Base-by-base conservation (phyloP, 2,797 vertebrate genomes). In the Mormyrus hasselquistii region DNA sequence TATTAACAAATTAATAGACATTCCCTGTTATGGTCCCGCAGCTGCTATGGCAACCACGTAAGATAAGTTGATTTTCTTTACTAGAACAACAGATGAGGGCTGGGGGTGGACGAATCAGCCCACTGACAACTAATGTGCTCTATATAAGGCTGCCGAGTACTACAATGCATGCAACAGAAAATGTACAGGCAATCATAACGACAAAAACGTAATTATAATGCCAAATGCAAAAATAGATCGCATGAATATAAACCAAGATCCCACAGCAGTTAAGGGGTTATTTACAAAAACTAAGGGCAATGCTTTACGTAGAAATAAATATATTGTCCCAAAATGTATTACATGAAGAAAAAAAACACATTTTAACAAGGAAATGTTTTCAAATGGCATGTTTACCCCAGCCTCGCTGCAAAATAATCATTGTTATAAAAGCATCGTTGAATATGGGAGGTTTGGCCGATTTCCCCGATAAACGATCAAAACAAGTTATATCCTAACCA, bases 401-500 rank as follows among this genome's bases (percentile, higher is more conserved):
- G 47, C n/a, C 22, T 84, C n/a, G 22, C n/a, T 14, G 44, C 82
- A 84, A 50, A 84, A 29, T 50, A 50, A 50, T 34, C 65, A 73
- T 38, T 14, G 2, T 79, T 79, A 41, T n/a, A 79, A 79, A 44
- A 79, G 16, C 19, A 16, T 79, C 16, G 34, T 2, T n/a, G 25
- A 38, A 34, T 52, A 65, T 41, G n/a, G 5, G 7, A 14, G 44
- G 10, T 73, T 92, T 73, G 91, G 55, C 82, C 90, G 86, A 91
- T 88, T 55, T 91, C 91, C 0, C 53, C 87, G 29, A 91, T 82
- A 86, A 93, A 92, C 4, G 90, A 88, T 88, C n/a, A 50, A 50
- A 84, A 84, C 22, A 52, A 52, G 41, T 84, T 44, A 9, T 44
- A 79, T 19, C 73, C 38, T 19, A 79, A 79, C 16, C 73, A 79